Percentiles rank a stretch among this genome's conserved stretches.
phyloP scores from a whole-genome alignment of 2,113 vertebrate genomes.

The Tiliqua scincoides region DNA sequence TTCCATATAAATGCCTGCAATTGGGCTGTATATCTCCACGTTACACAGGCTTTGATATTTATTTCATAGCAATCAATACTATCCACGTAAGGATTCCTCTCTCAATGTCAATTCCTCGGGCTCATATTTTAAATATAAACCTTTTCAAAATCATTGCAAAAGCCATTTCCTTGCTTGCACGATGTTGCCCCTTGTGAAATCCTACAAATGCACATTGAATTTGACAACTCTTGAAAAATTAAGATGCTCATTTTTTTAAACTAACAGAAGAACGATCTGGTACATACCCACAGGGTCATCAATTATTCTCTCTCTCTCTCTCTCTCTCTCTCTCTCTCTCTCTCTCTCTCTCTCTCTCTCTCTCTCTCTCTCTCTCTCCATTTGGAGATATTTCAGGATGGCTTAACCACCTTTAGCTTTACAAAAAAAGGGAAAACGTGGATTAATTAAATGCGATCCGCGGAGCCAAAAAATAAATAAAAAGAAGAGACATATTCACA shows the following conservation, averaged over 20 bases:
- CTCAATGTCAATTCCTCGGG: not conserved
- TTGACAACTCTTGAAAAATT: conserved; percentile 12
- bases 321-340: too few species aligned
- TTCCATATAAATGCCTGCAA: not conserved
- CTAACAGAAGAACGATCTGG: not conserved
- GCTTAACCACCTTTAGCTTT: too few species aligned
- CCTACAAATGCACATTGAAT: not conserved
- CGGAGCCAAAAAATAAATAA: too few species aligned
- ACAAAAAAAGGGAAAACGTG: too few species aligned
- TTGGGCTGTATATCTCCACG: not conserved
- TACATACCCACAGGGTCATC: not conserved
- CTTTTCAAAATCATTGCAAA: conserved; percentile 35
- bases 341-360: too few species aligned
- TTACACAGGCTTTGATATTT: not conserved
- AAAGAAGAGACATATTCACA: too few species aligned
- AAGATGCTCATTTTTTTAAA: conserved; percentile 20
- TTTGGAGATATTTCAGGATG: not conserved
- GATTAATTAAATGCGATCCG: too few species aligned
- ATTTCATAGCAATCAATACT: conserved; percentile 6
- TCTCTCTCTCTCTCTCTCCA: too few species aligned
- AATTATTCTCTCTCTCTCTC: too few species aligned
- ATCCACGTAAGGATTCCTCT: conserved; percentile 10
- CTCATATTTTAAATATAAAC: conserved; percentile 13
- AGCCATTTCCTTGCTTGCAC: not conserved
- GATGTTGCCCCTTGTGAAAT: not conserved